Conservation (phyloP, 2,797 vertebrate species). For the Peromyscus aztecus region DNA sequence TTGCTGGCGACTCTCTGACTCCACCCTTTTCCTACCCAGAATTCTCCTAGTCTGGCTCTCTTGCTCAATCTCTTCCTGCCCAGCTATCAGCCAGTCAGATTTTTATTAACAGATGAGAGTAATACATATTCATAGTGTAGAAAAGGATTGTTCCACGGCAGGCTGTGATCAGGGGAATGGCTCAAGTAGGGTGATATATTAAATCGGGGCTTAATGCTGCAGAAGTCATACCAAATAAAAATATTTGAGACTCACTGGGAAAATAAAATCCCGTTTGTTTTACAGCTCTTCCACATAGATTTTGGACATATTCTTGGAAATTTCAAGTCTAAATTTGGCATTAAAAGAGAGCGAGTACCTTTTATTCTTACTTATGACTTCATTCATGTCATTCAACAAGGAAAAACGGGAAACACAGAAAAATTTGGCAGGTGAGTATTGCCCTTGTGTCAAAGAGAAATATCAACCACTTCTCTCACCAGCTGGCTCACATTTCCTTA, state of each 20-base stretch:
- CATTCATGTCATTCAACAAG: slow-evolving; percentile 99
- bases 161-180: background rate
- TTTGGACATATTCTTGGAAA: slow-evolving; percentile 99
- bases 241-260: background rate
- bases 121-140: no score
- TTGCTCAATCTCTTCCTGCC: no score
- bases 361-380: slow-evolving; percentile 99
- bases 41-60: no score
- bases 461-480: slow-evolving; percentile 12
- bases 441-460: background rate
- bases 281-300: slow-evolving; percentile 98
- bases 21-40: no score
- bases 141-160: no score
- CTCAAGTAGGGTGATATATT: background rate
- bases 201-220: background rate
- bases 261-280: slow-evolving; percentile 73
- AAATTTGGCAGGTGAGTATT: slow-evolving; percentile 95
- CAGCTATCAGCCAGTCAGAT: no score
- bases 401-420: slow-evolving; percentile 97
- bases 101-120: no score
- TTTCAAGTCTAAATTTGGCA: slow-evolving; percentile 99
- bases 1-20: no score
- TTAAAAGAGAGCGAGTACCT: slow-evolving; percentile 98
- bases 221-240: background rate
- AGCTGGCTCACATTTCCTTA: background rate